phyloP scores from a whole-genome alignment of 2,113 vertebrate genomes.

The Percina caprodes region DNA sequence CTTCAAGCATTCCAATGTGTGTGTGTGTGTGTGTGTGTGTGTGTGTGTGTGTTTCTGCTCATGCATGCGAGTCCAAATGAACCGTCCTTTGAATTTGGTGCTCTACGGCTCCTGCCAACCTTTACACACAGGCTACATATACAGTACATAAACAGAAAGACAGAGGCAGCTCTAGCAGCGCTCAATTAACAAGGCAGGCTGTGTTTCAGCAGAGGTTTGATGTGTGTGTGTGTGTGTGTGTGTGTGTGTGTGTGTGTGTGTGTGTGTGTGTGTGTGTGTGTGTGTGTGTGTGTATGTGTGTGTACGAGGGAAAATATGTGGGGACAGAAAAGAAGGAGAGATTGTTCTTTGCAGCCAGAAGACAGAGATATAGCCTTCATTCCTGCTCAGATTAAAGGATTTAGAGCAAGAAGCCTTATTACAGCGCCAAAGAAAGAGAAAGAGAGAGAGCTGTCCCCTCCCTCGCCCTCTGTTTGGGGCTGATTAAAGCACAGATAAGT shows the following conservation, averaged over 20 bases:
- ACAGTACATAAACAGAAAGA: conserved; percentile 24
- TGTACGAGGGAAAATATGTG: background rate
- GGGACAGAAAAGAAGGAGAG: conserved; percentile 29
- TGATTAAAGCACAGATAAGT: conserved; percentile 73
- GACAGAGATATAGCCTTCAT: conserved; percentile 66
- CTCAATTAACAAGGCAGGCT: conserved; percentile 60
- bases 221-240: background rate
- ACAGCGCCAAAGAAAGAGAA: conserved; percentile 37
- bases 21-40: too few relatives aligned
- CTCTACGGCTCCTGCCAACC: conserved; percentile 19
- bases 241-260: background rate
- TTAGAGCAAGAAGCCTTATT: conserved; percentile 68
- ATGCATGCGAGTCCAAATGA: conserved; percentile 11
- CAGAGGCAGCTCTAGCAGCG: conserved; percentile 36
- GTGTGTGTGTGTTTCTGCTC: background rate
- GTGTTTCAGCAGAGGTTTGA: conserved; percentile 31
- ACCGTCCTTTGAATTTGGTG: conserved; percentile 5
- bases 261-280: conserved; percentile 12
- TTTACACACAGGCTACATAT: conserved; percentile 16
- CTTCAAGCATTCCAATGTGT: too few relatives aligned
- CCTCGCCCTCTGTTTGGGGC: conserved; percentile 47
- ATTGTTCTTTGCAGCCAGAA: conserved; percentile 58
- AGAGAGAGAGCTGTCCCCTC: conserved; percentile 41
- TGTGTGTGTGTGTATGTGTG: conserved; percentile 7
- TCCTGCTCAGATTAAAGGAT: conserved; percentile 77